Percentiles rank a stretch among this genome's conserved stretches.
Evolutionary conservation across 2,797 vertebrate genomes (phyloP).

Genomic region (Eidolon dupreanum): DNA sequence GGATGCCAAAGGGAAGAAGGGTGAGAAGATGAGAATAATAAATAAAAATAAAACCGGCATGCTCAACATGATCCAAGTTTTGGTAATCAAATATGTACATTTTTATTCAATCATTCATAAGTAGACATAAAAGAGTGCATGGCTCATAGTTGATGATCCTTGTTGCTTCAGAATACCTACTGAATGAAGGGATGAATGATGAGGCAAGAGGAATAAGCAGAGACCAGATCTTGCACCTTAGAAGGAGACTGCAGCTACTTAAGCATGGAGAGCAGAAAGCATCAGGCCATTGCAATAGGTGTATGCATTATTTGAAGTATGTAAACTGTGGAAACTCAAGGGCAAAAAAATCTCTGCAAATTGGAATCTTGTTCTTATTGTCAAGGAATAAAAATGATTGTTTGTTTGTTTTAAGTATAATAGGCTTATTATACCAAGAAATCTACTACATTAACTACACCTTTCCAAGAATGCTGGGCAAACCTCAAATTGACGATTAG

Average conservation of each 20-base stretch:
- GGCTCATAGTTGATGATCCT: too few relatives aligned
- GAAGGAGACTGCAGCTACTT: background rate
- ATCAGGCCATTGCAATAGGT: too few relatives aligned
- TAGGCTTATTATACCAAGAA: background rate
- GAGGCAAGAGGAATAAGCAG: background rate
- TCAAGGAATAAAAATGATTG: conserved; percentile 2
- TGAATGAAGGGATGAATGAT: background rate
- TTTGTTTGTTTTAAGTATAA: conserved; percentile 34
- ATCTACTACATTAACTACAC: conserved; percentile 10
- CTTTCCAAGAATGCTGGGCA: background rate
- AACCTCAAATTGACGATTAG: background rate
- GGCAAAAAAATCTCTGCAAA: background rate
- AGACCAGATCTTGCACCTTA: background rate
- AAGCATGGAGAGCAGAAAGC: background rate
- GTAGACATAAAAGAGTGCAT: background rate
- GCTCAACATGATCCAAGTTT: background rate
- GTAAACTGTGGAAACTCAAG: background rate
- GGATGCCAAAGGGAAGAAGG: background rate
- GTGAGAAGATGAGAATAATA: background rate
- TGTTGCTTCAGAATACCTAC: background rate
- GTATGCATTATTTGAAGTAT: background rate
- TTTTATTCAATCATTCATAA: background rate
- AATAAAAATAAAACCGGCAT: background rate
- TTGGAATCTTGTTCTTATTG: conserved; percentile 14
- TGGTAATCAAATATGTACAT: background rate